A percentile compares a stretch with the other conserved stretches of the same genome.
Evolutionary conservation across 2,113 vertebrate genomes (phyloP).

Genomic region (Sylvia atricapilla): DNA sequence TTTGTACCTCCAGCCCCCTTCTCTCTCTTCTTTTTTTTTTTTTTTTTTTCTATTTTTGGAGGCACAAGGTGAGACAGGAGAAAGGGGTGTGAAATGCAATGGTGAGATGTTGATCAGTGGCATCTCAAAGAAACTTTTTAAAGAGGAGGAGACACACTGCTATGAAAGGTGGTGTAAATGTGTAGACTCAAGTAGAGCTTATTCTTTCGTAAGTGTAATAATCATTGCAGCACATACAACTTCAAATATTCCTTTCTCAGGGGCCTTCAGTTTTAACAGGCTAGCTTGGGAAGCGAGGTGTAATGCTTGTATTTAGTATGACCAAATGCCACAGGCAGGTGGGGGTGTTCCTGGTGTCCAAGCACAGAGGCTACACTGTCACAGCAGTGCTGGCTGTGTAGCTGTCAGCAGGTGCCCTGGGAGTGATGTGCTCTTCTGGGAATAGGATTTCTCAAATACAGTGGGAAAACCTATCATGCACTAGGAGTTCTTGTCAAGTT

Average conservation of each 20-base stretch:
- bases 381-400: background rate
- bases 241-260: background rate
- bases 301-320: background rate
- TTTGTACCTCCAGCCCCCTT: background rate
- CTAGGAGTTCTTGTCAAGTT: background rate
- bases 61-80: background rate
- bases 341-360: background rate
- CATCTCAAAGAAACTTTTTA: background rate
- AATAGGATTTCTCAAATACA: background rate
- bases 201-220: background rate
- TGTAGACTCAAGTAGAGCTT: background rate
- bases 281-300: background rate
- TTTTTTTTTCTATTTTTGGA: background rate
- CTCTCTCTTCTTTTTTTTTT: background rate
- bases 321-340: background rate
- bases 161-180: background rate
- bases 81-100: background rate
- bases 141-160: background rate
- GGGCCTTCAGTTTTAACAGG: background rate
- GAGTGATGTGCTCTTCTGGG: background rate
- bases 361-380: accelerated
- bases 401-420: background rate
- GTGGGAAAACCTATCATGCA: accelerated
- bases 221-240: background rate
- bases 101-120: background rate